Percentiles rank a stretch among this genome's conserved stretches.
phyloP scores from a whole-genome alignment of 2,797 vertebrate species.

The Leptoclinus maculatus region DNA sequence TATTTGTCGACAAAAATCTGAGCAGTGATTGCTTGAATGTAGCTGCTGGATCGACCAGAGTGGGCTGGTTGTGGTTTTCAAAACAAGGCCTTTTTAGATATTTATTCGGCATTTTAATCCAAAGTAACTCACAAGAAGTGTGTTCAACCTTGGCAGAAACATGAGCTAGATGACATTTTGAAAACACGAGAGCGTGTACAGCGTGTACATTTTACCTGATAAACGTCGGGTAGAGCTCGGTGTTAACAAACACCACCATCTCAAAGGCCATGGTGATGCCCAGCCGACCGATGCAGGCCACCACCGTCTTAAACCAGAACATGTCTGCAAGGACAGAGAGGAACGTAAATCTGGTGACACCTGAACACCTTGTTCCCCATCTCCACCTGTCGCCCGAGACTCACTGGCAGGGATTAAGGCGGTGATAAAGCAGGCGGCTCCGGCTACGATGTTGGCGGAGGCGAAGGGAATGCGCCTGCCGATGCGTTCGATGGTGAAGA shows the following conservation, averaged over 20 bases:
- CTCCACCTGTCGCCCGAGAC: neutral
- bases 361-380: neutral
- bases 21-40: neutral
- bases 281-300: constrained; percentile 92
- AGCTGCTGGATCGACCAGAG: neutral
- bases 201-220: neutral
- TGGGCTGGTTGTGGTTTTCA: neutral
- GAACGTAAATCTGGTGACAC: neutral
- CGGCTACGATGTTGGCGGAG: constrained; percentile 86
- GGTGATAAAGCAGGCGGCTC: constrained; percentile 89
- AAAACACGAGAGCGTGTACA: neutral
- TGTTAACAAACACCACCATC: constrained; percentile 89
- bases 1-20: neutral
- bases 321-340: constrained; percentile 76
- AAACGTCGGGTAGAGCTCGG: constrained; percentile 90
- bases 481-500: constrained; percentile 93
- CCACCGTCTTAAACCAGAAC: constrained; percentile 88
- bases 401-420: constrained; percentile 92
- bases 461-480: constrained; percentile 93
- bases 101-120: neutral
- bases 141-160: neutral
- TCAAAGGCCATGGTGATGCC: constrained; percentile 95
- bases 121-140: neutral
- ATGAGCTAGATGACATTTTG: neutral
- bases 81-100: neutral